Conservation (phyloP, 1,140 invertebrate species). For the Zaprionus camerounensis region DNA sequence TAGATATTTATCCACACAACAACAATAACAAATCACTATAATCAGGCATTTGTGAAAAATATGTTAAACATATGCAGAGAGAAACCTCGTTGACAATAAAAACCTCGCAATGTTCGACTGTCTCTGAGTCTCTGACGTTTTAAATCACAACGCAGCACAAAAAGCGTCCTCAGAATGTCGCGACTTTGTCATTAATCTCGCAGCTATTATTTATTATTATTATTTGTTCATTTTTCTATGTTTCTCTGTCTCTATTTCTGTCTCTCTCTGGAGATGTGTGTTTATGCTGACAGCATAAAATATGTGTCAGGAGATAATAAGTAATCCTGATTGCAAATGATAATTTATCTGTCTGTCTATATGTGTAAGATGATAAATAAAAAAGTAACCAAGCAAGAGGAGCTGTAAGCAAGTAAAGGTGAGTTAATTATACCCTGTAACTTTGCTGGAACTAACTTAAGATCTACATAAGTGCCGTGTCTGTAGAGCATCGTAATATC, state of each 20-base stretch:
- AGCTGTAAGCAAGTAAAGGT: background rate
- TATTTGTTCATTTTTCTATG: slow-evolving; percentile 15
- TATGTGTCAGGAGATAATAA: slow-evolving; percentile 27
- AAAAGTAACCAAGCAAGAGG: background rate
- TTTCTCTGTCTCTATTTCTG: slow-evolving; percentile 4
- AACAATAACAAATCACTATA: slow-evolving; percentile 36
- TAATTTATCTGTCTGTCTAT: slow-evolving; percentile 34
- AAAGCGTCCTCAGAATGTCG: slow-evolving; percentile 40
- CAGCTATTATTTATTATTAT: slow-evolving; percentile 39
- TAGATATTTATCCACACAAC: slow-evolving; percentile 35
- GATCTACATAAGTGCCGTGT: background rate
- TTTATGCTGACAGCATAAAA: slow-evolving; percentile 27
- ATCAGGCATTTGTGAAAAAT: slow-evolving; percentile 49
- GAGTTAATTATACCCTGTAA: background rate
- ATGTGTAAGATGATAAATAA: slow-evolving; percentile 21
- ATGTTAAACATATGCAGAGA: slow-evolving; percentile 51
- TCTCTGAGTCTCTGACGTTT: slow-evolving; percentile 19
- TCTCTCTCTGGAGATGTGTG: slow-evolving; percentile 1
- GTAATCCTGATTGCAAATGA: slow-evolving; percentile 46
- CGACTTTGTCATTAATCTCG: slow-evolving; percentile 39
- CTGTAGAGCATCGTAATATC: background rate
- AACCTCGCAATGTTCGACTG: slow-evolving; percentile 21
- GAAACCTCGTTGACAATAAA: slow-evolving; percentile 29
- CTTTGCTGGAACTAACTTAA: background rate
- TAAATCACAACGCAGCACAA: slow-evolving; percentile 43